phyloP scores from a whole-genome alignment of 2,113 vertebrate species.

The Morone chrysops region DNA sequence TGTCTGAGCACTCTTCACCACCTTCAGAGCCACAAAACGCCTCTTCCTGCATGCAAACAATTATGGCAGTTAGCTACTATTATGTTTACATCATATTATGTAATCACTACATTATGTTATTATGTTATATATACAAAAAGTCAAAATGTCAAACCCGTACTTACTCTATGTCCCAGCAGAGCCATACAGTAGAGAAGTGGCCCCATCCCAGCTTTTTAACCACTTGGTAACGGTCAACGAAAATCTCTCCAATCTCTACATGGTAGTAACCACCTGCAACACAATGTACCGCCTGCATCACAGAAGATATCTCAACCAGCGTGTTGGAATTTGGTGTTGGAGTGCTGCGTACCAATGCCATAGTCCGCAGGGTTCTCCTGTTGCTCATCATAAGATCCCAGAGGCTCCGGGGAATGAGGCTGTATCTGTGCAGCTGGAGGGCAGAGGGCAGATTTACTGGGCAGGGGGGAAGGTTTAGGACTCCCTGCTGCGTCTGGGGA shows the following conservation, averaged over 20 bases:
- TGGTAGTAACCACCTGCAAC: conserved; percentile 80
- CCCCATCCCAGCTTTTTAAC: conserved; percentile 84
- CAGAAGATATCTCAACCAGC: background rate
- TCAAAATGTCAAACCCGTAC: conserved; percentile 35
- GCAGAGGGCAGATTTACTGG: background rate
- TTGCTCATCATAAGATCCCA: conserved; percentile 67
- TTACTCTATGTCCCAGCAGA: conserved; percentile 83
- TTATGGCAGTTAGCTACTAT: conserved; percentile 20
- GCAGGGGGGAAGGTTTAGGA: background rate
- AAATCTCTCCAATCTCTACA: conserved; percentile 80
- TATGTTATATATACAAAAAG: background rate
- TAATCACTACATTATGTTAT: background rate
- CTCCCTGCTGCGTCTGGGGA: background rate
- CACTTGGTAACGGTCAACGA: conserved; percentile 80
- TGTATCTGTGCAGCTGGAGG: conserved; percentile 3
- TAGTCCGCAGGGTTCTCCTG: conserved; percentile 81
- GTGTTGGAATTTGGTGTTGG: background rate
- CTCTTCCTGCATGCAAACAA: conserved; percentile 69
- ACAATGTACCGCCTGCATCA: background rate
- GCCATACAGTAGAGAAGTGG: conserved; percentile 84
- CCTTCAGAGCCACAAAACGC: conserved; percentile 87
- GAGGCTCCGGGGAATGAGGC: conserved; percentile 31
- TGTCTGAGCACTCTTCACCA: conserved; percentile 90
- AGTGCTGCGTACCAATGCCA: conserved; percentile 66
- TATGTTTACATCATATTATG: background rate